Base-by-base conservation (phyloP, 2,888 invertebrate genomes). In the Penaeus monodon region DNA sequence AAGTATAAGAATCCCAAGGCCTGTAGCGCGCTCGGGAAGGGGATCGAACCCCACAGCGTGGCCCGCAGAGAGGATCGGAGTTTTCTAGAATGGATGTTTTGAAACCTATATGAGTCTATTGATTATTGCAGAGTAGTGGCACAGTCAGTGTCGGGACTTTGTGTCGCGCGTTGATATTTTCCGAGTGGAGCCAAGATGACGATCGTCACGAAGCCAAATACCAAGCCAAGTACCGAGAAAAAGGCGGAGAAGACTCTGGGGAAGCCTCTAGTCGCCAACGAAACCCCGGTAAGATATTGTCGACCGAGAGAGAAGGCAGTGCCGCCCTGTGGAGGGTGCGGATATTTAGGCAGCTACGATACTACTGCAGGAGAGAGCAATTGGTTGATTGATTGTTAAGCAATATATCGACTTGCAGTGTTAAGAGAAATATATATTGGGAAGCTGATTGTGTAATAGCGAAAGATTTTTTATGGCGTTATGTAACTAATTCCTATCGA, bases 131-230 rank as follows among this genome's bases (percentile, higher is more conserved):
- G 81, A 24, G 77, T 77, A 77, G 57, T 49, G n/a, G 49, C n/a
- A 14, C 14, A 20, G 12, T 20, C n/a, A 38, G 68, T 24, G 81
- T 68, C 24, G 65, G 8, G 65, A n/a, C 22, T 17, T 66, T 22
- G 33, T 66, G 66, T 49, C 33, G 65, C 20, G 65, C 2, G 64
- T 24, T 38, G 20, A 10, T 29, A 12, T n/a, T 27, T 38, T 77
- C 22, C 14, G 44, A 8, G 24, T 49, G 27, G 27, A 14, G n/a
- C 20, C 68, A 86, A 63, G 74, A 97, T 97, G 97, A 97, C 97
- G 89, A 95, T 97, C 92, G 93, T 97, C 91, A 95, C 95, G 14
- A 96, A 96, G 92, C 94, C 95, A 57, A 82, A 70, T 89, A 94
- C 94, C 84, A 96, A 96, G 92, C 94, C 95, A 57, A 82, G 70